Evolutionary conservation across 1,140 invertebrate genomes (phyloP), one percentile per base, ranked within the genome.

Genomic region (Drepana arcuata): DNA sequence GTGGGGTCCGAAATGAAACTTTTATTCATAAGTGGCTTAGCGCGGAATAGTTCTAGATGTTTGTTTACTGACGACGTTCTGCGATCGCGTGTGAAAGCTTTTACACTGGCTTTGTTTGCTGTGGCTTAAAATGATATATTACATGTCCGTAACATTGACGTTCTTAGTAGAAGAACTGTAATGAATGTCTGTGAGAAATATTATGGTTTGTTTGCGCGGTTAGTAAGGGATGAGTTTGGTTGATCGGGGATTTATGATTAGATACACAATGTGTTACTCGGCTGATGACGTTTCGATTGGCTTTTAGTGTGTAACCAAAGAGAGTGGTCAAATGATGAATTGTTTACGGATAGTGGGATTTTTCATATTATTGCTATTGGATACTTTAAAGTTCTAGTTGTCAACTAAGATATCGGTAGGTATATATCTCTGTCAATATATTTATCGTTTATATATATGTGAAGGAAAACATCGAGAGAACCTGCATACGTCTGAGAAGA

Each of bases 11-110:
- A 70, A 61, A 62, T 59, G 48, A 61, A 62, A 63, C 64, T 73
- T 75, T 74, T 80, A 80, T 80, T 80, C 75, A 78, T 75, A 70
- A 78, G 69, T 69, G 64, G 71, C 71, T 79, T 74, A 74, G 51
- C 50, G 44, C 51, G 48, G 59, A 63, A 74, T 71, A 71, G 66
- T 69, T 71, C 48, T 59, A 47, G 46, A 51, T 65, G 70, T 73
- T 71, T 80, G 75, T 73, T 77, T 73, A 59, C 57, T 50, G 57
- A 63, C 59, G 64, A 46, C 58, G 49, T 41, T 47, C 60, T 59
- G 53, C 49, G 63, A 61, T 66, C 67, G 70, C 72, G 72, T 80
- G 75, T 71, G 72, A 80, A 79, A 69, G 66, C 72, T 73, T 71
- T 66, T 65, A 67, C 61, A 61, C 65, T 59, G 58, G 47, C 56